Percentiles rank a stretch among this genome's conserved stretches.
These are phyloP conservation scores for Gymnorhina tibicen DNA, from an alignment of 2,113 vertebrate species.

Conservation along the genomic window DNA sequence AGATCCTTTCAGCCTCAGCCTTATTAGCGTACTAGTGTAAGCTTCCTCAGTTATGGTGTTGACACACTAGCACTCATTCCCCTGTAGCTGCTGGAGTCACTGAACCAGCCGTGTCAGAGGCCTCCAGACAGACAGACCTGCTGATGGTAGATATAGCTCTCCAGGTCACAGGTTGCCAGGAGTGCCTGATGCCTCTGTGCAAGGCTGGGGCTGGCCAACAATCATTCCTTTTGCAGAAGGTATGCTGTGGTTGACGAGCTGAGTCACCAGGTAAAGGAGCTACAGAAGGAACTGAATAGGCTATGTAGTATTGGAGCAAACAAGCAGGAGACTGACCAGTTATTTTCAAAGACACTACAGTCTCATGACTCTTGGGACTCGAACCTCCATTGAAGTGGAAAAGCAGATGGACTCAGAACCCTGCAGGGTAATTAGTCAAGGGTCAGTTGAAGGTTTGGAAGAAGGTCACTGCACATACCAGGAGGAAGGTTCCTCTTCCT, in stretches of 20 bases:
- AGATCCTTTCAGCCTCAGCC: too few relatives aligned
- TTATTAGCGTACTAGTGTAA: too few relatives aligned
- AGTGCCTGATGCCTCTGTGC: neutral
- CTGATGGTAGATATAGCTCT: too few relatives aligned
- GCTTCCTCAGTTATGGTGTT: too few relatives aligned
- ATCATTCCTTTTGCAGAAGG: neutral
- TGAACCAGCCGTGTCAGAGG: too few relatives aligned
- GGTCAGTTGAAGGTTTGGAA: too few relatives aligned
- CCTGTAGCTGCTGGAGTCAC: too few relatives aligned
- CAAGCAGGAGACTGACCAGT: neutral
- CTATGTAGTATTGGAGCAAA: neutral
- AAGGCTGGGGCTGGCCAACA: neutral
- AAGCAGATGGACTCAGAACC: neutral
- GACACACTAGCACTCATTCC: too few relatives aligned
- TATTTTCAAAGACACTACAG: neutral
- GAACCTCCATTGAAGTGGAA: neutral
- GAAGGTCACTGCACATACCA: too few relatives aligned
- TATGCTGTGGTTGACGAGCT: neutral
- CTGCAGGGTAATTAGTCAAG: neutral
- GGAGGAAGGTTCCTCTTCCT: too few relatives aligned
- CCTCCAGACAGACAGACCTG: too few relatives aligned
- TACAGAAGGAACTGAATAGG: neutral
- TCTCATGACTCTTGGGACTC: neutral
- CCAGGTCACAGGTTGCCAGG: neutral
- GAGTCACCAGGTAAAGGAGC: neutral